Percentiles rank a stretch among this genome's conserved stretches.
phyloP scores from a whole-genome alignment of 2,888 invertebrate species.

The Calliscelio sp. region DNA sequence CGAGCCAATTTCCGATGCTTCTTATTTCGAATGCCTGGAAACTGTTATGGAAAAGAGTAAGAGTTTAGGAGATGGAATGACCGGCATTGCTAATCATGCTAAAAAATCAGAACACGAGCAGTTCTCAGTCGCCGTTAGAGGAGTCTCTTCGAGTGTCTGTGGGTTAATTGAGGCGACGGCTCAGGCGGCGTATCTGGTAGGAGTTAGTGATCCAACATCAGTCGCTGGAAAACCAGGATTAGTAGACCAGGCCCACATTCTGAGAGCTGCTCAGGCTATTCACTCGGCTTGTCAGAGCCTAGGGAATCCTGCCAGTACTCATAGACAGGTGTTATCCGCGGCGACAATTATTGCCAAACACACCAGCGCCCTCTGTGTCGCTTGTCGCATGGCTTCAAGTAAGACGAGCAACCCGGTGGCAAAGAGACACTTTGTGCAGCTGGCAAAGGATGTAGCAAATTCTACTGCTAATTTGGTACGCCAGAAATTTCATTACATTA shows the following conservation, averaged over 20 bases:
- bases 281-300: conserved; percentile 94
- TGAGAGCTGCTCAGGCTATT: conserved; percentile 96
- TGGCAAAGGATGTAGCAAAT: conserved; percentile 98
- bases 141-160: conserved; percentile 95
- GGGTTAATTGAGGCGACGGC: conserved; percentile 97
- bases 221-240: conserved; percentile 95
- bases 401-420: conserved; percentile 96
- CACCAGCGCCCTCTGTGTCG: conserved; percentile 97
- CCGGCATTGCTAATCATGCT: conserved; percentile 96
- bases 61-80: conserved; percentile 95
- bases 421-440: conserved; percentile 98
- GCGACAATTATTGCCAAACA: conserved; percentile 98
- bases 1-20: conserved; percentile 94
- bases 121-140: conserved; percentile 93
- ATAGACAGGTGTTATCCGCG: conserved; percentile 94
- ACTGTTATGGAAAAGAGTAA: conserved; percentile 95
- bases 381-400: conserved; percentile 96
- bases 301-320: conserved; percentile 90
- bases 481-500: no score
- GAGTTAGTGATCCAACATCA: conserved; percentile 96
- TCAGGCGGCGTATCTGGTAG: conserved; percentile 98
- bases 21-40: conserved; percentile 98
- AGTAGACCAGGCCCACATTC: conserved; percentile 95
- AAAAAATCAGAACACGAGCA: conserved; percentile 94
- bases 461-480: conserved; percentile 95